Evolutionary conservation across 2,888 invertebrate genomes (phyloP), one percentile per base, ranked within the genome.

Genomic region (Xestia rhomboidea): DNA sequence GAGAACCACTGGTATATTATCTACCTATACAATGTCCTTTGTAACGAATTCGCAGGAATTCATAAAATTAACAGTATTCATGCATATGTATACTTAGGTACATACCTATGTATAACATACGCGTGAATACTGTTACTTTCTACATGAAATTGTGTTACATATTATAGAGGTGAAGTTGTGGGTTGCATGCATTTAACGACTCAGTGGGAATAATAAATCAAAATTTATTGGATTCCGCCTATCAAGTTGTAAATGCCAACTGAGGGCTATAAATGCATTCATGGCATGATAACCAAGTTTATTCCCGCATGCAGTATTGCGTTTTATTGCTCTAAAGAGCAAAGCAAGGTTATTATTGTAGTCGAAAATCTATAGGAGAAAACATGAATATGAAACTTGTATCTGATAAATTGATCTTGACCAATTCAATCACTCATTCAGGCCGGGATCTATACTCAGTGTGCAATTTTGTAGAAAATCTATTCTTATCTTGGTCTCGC

Each of bases 161-260:
- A 8, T 8, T 21, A 18, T 30, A 7, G 18, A 24, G 1, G 7
- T 34, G 34, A 34, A 49, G 30, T 44, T 8, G 10, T 21, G 34
- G 24, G 44, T 80, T 80, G 51, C 80, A 71, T 72, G 77, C 46
- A 27, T 72, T 79, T 80, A 63, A 77, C 51, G 51, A 72, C 21
- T 64, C 54, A 57, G n/a, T 41, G 81, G 54, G 64, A 64, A 73
- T 38, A 75, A n/a, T 57, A 63, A 51, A 81, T 73, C 64, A 66
- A 81, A n/a, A 78, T 64, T 72, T 77, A 81, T 68, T 62, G 49
- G 27, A 46, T 21, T 54, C 46, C 18, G 44, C 68, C 68, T 82
- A 79, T 82, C 51, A 64, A 75, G 64, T 76, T 64, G 76, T 76
- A 68, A 82, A 68, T 82, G 46, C 63, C 68, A 76, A 76, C 82